Conservation (phyloP, 2,888 invertebrate genomes). For the Volucella bombylans region DNA sequence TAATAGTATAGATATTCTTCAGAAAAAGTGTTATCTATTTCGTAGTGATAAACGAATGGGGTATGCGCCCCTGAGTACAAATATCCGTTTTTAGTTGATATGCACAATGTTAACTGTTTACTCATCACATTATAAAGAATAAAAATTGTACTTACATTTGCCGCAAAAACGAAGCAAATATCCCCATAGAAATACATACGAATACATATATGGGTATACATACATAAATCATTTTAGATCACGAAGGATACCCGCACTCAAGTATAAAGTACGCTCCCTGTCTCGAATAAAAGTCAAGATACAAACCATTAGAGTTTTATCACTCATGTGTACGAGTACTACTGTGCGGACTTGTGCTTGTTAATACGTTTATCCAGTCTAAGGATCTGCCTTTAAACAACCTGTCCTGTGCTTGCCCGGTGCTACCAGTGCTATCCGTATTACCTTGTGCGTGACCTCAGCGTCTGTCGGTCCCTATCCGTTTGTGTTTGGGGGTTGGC, state of each 20-base stretch:
- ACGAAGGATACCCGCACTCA: slow-evolving; percentile 49
- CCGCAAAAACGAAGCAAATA: slow-evolving; percentile 20
- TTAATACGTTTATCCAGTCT: slow-evolving; percentile 41
- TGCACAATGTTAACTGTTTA: slow-evolving; percentile 53
- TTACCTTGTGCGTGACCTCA: too few relatives aligned
- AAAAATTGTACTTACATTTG: slow-evolving; percentile 39
- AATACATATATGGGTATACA: neutral
- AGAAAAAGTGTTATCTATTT: slow-evolving; percentile 5
- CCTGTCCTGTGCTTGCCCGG: slow-evolving; percentile 34
- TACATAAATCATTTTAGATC: slow-evolving; percentile 52
- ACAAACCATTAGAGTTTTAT: slow-evolving; percentile 59
- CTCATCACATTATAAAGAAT: slow-evolving; percentile 45
- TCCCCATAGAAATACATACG: neutral
- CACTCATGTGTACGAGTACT: neutral
- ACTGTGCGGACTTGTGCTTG: slow-evolving; percentile 13
- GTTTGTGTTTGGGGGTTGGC: too few relatives aligned
- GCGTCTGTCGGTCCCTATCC: too few relatives aligned
- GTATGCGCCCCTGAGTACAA: neutral
- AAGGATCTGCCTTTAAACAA: slow-evolving; percentile 36
- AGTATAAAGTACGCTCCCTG: slow-evolving; percentile 43
- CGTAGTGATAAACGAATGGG: slow-evolving; percentile 6
- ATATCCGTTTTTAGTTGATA: slow-evolving; percentile 34
- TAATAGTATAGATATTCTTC: neutral
- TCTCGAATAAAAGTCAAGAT: slow-evolving; percentile 60
- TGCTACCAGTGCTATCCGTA: neutral